Evolutionary conservation across 2,888 invertebrate species (phyloP), one percentile per base, ranked within the genome.

Genomic region (Watsonalla cultraria): DNA sequence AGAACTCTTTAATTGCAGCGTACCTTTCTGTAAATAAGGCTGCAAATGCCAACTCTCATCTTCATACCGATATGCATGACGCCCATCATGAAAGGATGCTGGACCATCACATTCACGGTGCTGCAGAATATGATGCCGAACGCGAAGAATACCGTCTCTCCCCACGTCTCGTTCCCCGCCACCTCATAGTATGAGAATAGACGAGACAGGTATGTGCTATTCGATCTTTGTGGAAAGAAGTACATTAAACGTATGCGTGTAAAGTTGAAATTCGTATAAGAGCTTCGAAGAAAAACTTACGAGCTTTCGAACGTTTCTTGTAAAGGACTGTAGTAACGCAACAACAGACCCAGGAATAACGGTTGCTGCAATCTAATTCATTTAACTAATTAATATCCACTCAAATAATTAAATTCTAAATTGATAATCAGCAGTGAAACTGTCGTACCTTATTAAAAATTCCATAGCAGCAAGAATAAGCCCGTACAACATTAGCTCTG

Each of bases 1-100:
- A 51, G 45, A 37, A 51, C 14, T 7, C 13, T 33, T 8, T 14
- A 15, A 15, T 6, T 33, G n/a, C 14, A 37, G 11, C 7, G 24
- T 61, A 96, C 96, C 93, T 98, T 98, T 86, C 96, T 93, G 72
- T 96, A 97, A 65, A 98, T 93, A 8, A 97, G 83, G 49, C 96
- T 95, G 76, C 96, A 96, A 51, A 95, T 92, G 0, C 96, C 96
- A 0, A 97, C 93, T 58, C 97, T 91, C 69, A 97, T 92, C 76
- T 94, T 93, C 94, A 96, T 95, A 4, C 97, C 97, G 49, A 95
- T 92, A 65, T 95, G 94, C 84, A 94, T 94, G n/a, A 93, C 93
- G 6, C 90, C 91, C 86, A 94, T 93, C 72, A 94, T 92, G 61
- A 93, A 93, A 50, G 95, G 95, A 76, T 95, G 96, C 63, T 94